Evolutionary conservation across 92 coral and sea anemone genomes (phyloP).

Genomic region (Porites lobata): DNA sequence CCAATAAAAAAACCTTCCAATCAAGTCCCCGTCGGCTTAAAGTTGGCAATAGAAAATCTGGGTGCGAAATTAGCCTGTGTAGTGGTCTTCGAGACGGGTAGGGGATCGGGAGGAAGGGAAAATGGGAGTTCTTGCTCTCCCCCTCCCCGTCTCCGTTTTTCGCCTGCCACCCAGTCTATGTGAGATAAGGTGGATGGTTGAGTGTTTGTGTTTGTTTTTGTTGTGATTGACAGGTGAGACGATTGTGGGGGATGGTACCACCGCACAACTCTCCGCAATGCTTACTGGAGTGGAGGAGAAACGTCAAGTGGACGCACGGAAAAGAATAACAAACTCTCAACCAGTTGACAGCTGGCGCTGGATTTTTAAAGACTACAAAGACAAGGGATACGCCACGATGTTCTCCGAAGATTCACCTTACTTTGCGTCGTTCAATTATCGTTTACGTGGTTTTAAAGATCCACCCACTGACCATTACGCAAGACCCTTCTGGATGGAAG

Average conservation of each 20-base stretch:
- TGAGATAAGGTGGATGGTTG: background rate
- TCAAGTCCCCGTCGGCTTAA: no score
- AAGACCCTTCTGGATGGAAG: conserved; percentile 53
- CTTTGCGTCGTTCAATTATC: conserved; percentile 48
- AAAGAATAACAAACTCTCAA: conserved; percentile 61
- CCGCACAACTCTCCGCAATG: conserved; percentile 78
- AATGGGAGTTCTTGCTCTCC: no score
- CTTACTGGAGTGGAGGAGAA: conserved; percentile 77
- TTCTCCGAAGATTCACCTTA: conserved; percentile 52
- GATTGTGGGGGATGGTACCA: conserved; percentile 79
- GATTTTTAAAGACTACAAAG: conserved; percentile 66
- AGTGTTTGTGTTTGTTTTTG: background rate
- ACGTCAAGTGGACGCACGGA: conserved; percentile 73
- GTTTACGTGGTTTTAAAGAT: conserved; percentile 43
- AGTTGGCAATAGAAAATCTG: no score
- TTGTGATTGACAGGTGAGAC: conserved; percentile 55
- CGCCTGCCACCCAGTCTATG: background rate
- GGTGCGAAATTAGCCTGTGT: no score
- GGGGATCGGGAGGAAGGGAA: no score
- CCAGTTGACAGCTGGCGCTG: conserved; percentile 72
- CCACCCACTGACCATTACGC: conserved; percentile 71
- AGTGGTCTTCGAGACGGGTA: no score
- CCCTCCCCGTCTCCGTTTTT: no score
- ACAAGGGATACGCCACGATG: conserved; percentile 61
- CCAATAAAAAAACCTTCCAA: no score